Evolutionary conservation across 2,888 invertebrate species (phyloP), one percentile per base, ranked within the genome.

Genomic region (Gisinianus flammeolus): DNA sequence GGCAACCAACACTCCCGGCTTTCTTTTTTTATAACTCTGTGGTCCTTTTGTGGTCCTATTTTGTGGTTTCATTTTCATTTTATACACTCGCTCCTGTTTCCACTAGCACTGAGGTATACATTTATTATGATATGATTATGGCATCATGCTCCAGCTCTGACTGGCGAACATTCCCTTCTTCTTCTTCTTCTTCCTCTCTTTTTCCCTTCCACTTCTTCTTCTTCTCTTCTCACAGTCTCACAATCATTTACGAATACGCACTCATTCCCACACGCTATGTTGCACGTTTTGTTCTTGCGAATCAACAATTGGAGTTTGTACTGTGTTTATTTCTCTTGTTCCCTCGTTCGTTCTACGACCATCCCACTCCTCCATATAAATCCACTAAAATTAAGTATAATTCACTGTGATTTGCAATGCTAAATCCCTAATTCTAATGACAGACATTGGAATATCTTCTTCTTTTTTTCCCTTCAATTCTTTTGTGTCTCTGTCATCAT

Each of bases 41-140:
- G 24, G 5, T n/a, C 33, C 35, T 54, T 71, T 31, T 71, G 71
- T 71, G 56, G 52, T 68, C 35, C 33, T 68, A 68, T 68, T 68
- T 68, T 35, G 68, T 68, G 68, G 68, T 68, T 68, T 68, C 68
- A 68, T 68, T 68, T 68, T 24, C 68, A 68, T 35, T 68, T 68
- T 68, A 33, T 35, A 8, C 31, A 35, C 68, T 68, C 35, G 8
- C 68, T 35, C 22, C 35, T 22, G 66, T 66, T n/a, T 66, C 31
- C 16, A 54, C 16, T 10, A 24, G 24, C n/a, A 26, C 24, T 24
- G 62, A 62, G 62, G 62, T 62, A 62, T 62, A 24, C 22, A 22
- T 62, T 26, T 22, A 62, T 62, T 26, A 62, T 62, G 62, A 62
- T 62, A 62, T 62, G 62, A 62, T 62, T 62, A 62, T 62, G 62